phyloP scores from a whole-genome alignment of 2,888 invertebrate genomes.

The Agrotis clavis region DNA sequence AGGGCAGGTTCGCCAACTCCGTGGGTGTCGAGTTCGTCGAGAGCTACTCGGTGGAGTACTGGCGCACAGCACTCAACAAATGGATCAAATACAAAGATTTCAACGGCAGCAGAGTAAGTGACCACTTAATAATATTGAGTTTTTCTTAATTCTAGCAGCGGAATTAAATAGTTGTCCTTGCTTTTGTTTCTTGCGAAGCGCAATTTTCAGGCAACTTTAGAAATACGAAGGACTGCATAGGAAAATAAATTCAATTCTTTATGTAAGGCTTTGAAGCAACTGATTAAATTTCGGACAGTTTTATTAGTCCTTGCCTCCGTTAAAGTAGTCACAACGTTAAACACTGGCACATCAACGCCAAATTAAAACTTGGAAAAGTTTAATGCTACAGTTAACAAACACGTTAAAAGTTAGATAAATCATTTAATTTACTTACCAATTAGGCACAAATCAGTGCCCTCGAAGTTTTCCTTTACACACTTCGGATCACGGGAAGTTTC shows the following conservation, averaged over 20 bases:
- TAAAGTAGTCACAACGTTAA: constrained; percentile 19
- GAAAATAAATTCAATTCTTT: constrained; percentile 47
- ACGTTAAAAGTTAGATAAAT: constrained; percentile 61
- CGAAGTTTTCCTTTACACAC: constrained; percentile 69
- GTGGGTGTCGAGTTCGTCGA: constrained; percentile 97
- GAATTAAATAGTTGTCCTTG: constrained; percentile 19
- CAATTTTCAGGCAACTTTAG: constrained; percentile 23
- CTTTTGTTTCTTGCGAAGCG: constrained; percentile 28
- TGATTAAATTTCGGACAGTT: constrained; percentile 41
- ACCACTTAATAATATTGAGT: constrained; percentile 38
- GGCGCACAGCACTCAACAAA: constrained; percentile 92
- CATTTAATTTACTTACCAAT: constrained; percentile 72
- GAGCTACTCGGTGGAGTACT: constrained; percentile 95
- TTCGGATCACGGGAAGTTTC: constrained; percentile 62
- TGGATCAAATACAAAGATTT: constrained; percentile 96
- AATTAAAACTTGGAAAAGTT: constrained; percentile 50
- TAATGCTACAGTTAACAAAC: constrained; percentile 46
- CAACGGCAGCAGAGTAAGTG: constrained; percentile 94
- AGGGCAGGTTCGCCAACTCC: constrained; percentile 97
- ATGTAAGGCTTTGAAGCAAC: constrained; percentile 40
- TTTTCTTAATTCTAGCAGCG: constrained; percentile 19
- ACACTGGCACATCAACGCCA: constrained; percentile 18
- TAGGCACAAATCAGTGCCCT: constrained; percentile 67
- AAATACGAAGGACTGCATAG: constrained; percentile 38
- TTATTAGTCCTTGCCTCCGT: constrained; percentile 14